Evolutionary conservation across 2,888 invertebrate species (phyloP).

Genomic region (Drosophila setosimentum): DNA sequence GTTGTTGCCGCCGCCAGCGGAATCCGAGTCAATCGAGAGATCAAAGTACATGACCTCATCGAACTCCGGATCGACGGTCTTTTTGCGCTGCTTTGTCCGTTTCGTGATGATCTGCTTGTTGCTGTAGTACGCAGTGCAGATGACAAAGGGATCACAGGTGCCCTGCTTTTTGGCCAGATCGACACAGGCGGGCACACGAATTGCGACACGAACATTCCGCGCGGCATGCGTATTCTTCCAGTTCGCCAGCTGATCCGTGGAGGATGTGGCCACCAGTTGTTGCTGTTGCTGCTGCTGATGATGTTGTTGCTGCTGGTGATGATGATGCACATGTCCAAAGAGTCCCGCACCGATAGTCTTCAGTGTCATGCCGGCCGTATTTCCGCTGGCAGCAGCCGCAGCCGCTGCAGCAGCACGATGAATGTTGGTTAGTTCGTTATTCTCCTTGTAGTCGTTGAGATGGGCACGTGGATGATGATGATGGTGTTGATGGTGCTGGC

Average conservation of each 20-base stretch:
- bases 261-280: conserved; percentile 47
- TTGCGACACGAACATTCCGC: conserved; percentile 85
- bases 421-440: conserved; percentile 83
- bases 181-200: conserved; percentile 93
- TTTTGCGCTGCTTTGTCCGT: conserved; percentile 94
- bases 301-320: conserved; percentile 3
- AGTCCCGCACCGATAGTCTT: conserved; percentile 71
- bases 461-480: conserved; percentile 72
- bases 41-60: conserved; percentile 94
- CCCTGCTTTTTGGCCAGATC: conserved; percentile 96
- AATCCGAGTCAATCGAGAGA: conserved; percentile 87
- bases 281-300: conserved; percentile 50
- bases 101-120: conserved; percentile 92
- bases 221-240: conserved; percentile 66
- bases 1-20: conserved; percentile 36
- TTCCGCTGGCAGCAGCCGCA: conserved; percentile 27
- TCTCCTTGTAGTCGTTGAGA: conserved; percentile 84
- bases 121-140: conserved; percentile 91
- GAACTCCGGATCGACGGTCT: conserved; percentile 95
- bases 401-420: conserved; percentile 63
- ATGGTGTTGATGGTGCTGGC: conserved; percentile 31
- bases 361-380: conserved; percentile 54
- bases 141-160: conserved; percentile 95
- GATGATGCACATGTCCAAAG: conserved; percentile 68
- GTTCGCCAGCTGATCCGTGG: conserved; percentile 67